Conservation (phyloP, 2,888 invertebrate genomes). For the Microctonus hyperodae region DNA sequence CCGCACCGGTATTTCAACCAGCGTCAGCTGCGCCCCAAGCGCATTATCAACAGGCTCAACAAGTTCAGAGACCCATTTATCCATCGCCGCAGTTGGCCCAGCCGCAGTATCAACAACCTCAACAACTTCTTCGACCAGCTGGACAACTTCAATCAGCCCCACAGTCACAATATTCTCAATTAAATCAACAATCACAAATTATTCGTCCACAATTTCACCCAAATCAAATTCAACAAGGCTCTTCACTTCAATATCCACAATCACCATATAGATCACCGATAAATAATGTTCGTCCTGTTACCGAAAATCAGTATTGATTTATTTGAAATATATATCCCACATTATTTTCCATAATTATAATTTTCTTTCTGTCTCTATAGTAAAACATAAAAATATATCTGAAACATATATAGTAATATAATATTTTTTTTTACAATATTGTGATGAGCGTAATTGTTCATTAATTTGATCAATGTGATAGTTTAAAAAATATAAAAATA, state of each 20-base stretch:
- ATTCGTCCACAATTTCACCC: constrained; percentile 28
- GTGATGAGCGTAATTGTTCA: not conserved
- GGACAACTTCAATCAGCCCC: constrained; percentile 28
- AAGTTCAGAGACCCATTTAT: constrained; percentile 26
- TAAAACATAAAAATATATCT: no score
- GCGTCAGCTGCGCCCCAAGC: constrained; percentile 17
- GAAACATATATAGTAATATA: not conserved
- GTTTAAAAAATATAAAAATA: constrained; percentile 5
- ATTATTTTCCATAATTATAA: not conserved
- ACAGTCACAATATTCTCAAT: constrained; percentile 30
- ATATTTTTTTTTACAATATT: not conserved
- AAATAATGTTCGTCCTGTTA: constrained; percentile 51
- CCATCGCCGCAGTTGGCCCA: constrained; percentile 12
- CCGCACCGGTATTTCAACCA: constrained; percentile 6
- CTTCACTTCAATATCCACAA: constrained; percentile 34
- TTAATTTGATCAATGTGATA: constrained; percentile 33
- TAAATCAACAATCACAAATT: constrained; percentile 9
- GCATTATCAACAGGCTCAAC: constrained; percentile 37
- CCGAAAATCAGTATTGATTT: constrained; percentile 48
- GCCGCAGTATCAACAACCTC: constrained; percentile 23
- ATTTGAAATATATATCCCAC: not conserved
- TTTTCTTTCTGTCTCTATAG: not conserved
- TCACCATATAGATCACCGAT: constrained; percentile 29
- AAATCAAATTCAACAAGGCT: constrained; percentile 20
- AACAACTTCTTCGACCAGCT: constrained; percentile 7